These are phyloP conservation scores for Lacanobia wlatinum DNA, from an alignment of 2,888 invertebrate genomes.

Conservation along the genomic window DNA sequence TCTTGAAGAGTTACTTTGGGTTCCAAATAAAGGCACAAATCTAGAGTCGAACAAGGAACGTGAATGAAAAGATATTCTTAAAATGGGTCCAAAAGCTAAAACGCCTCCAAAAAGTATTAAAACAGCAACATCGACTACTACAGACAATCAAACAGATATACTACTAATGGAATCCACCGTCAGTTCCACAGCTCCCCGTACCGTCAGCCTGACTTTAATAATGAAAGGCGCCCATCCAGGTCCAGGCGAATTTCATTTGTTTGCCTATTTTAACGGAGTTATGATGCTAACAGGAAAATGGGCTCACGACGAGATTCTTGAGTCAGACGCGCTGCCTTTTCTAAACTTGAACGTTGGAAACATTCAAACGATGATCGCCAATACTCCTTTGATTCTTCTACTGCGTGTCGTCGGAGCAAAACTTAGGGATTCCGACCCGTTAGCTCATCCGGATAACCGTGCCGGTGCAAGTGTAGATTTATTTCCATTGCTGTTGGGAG, in stretches of 20 bases:
- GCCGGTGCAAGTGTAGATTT: slow-evolving; percentile 84
- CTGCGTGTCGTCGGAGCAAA: slow-evolving; percentile 76
- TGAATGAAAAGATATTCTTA: background rate
- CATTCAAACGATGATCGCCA: slow-evolving; percentile 72
- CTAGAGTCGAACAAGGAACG: background rate
- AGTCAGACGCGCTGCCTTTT: slow-evolving; percentile 69
- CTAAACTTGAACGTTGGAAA: slow-evolving; percentile 74
- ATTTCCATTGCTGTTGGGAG: slow-evolving; percentile 82
- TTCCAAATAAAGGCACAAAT: background rate
- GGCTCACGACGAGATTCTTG: slow-evolving; percentile 66
- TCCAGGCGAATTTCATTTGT: slow-evolving; percentile 74
- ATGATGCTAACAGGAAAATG: slow-evolving; percentile 78
- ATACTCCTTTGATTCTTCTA: slow-evolving; percentile 81
- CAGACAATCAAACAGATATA: slow-evolving; percentile 56
- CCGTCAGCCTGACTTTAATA: slow-evolving; percentile 68
- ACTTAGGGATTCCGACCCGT: slow-evolving; percentile 80
- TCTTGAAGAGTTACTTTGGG: background rate
- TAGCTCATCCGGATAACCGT: slow-evolving; percentile 79
- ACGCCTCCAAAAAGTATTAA: slow-evolving; percentile 30
- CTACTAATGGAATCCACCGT: slow-evolving; percentile 65
- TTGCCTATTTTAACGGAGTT: slow-evolving; percentile 76
- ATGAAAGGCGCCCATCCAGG: slow-evolving; percentile 73
- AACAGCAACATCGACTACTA: slow-evolving; percentile 47
- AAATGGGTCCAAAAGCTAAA: slow-evolving; percentile 46
- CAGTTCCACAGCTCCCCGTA: slow-evolving; percentile 64